Evolutionary conservation across 2,888 invertebrate genomes (phyloP).

Genomic region (Gymnosoma rotundatum): DNA sequence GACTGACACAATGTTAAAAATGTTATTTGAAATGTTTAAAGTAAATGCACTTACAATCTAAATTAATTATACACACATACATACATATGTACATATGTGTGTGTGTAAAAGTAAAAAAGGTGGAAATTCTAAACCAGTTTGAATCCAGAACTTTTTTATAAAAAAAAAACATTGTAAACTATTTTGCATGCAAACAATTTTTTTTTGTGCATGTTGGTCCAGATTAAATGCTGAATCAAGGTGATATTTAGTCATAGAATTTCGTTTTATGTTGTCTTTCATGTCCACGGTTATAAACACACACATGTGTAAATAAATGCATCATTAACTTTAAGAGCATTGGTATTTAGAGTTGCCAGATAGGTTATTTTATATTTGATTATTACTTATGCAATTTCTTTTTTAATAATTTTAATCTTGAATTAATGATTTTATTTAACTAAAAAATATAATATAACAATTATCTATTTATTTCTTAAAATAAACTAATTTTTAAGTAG

Average conservation of each 20-base stretch:
- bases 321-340: neutral
- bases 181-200: constrained; percentile 11
- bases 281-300: neutral
- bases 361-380: neutral
- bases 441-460: no score
- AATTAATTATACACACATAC: neutral
- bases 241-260: constrained; percentile 64
- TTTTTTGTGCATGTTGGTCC: constrained; percentile 48
- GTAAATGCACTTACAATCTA: constrained; percentile 49
- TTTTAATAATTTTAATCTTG: neutral
- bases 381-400: no score
- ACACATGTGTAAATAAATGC: neutral
- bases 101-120: constrained; percentile 50
- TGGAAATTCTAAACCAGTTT: constrained; percentile 71
- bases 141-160: constrained; percentile 6
- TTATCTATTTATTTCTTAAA: no score
- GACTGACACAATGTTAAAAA: constrained; percentile 23
- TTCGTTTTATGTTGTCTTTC: neutral
- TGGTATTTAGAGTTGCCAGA: neutral
- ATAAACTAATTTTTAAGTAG: no score
- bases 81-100: no score
- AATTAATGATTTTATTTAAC: no score
- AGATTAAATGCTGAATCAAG: constrained; percentile 63
- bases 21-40: constrained; percentile 22
- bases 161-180: constrained; percentile 14